These are phyloP conservation scores for Sebastolobus alascanus DNA, from an alignment of 2,797 vertebrate species.

Conservation along the genomic window DNA sequence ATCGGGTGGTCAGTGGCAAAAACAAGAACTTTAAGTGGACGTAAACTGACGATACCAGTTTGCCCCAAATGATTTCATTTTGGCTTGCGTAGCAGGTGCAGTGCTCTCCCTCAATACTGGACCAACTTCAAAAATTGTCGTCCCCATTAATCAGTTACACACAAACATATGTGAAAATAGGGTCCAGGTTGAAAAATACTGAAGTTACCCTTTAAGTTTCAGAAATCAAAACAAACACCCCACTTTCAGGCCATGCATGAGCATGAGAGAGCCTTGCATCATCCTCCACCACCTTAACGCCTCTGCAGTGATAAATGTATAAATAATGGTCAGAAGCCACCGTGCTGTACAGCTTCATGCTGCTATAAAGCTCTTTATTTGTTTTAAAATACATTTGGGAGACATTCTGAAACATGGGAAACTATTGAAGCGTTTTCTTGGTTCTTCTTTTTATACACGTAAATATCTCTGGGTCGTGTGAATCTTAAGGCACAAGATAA, in stretches of 20 bases:
- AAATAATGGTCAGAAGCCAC: neutral
- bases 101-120: no score
- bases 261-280: no score
- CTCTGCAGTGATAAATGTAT: neutral
- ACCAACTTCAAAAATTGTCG: no score
- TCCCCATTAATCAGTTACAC: no score
- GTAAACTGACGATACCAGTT: no score
- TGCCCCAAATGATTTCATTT: no score
- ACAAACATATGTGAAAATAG: no score
- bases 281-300: neutral
- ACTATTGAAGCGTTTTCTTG: constrained; percentile 4
- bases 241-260: neutral
- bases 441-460: constrained; percentile 25
- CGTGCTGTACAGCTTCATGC: constrained; percentile 37
- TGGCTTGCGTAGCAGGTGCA: no score
- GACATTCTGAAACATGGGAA: constrained; percentile 56
- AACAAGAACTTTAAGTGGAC: no score
- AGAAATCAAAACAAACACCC: neutral
- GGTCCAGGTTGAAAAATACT: no score
- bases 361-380: constrained; percentile 77
- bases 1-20: no score
- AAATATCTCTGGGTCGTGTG: constrained; percentile 43
- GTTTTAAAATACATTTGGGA: constrained; percentile 64
- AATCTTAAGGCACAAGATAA: constrained; percentile 81
- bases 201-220: neutral